Base-by-base conservation (phyloP, 2,888 invertebrate species). In the Hartigia nigra region DNA sequence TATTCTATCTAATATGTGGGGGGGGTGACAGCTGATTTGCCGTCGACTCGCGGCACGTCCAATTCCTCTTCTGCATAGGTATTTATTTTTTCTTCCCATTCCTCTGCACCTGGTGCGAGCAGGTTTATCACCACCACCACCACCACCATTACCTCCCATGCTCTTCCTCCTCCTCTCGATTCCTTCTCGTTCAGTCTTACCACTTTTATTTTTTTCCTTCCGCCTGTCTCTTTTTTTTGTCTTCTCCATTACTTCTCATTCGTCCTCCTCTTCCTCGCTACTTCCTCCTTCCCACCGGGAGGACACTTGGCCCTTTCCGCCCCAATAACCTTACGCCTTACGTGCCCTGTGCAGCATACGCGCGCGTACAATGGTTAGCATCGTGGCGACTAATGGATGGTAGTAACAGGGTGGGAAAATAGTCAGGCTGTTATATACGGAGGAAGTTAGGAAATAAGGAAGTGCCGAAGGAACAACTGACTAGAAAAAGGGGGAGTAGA, bases 131-230 rank as follows among this genome's bases (percentile, higher is more conserved):
- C 39, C 39, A 14, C 39, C 39, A 39, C 37, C 37, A 36, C 36
- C 36, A 37, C 37, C 37, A 37, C 39, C 39, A 39, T 14, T 14
- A 35, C 35, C 35, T 23, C 55, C 55, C 55, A 9, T 55, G 2
- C 9, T 55, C 23, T 23, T 55, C 23, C 55, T 55, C 55, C 9
- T 23, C 55, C 55, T 55, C 9, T 55, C 55, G 74, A 35, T 11
- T 69, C 72, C 37, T 12, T 76, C 70, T 55, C 23, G 70, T 79
- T 34, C 74, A 78, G 80, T 80, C 75, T 75, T 77, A 75, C 77
- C 78, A 37, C 76, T 78, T 74, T 37, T 72, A 32, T 35, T 70
- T 55, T 34, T 37, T 14, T 31, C 31, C 55, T 70, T 70, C 34
- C 31, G 32, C n/a, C n/a, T 31, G 31, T 31, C 76, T 55, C 70